phyloP scores from a whole-genome alignment of 2,888 invertebrate genomes.

The Polydrusus pterygomalis region DNA sequence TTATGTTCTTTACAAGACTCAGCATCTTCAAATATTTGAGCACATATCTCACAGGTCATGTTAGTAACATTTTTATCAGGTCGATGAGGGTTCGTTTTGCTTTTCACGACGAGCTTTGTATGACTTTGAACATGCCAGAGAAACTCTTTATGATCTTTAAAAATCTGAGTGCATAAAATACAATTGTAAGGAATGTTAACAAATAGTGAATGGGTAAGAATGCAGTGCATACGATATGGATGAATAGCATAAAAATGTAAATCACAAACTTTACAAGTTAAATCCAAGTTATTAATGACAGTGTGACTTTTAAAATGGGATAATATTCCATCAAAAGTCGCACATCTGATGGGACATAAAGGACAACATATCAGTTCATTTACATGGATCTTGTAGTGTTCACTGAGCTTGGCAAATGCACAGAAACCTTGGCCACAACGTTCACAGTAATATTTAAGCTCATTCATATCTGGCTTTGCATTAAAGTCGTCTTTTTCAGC shows the following conservation, averaged over 20 bases:
- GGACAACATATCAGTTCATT: constrained; percentile 12
- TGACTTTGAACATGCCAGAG: constrained; percentile 45
- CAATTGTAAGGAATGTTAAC: constrained; percentile 38
- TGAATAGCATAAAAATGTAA: constrained; percentile 25
- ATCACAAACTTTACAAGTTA: constrained; percentile 16
- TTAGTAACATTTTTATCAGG: constrained; percentile 28
- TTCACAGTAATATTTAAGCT: constrained; percentile 25
- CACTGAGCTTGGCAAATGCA: not conserved
- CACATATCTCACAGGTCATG: constrained; percentile 41
- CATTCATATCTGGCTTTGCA: not conserved
- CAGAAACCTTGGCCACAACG: constrained; percentile 21
- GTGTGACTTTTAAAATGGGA: constrained; percentile 31
- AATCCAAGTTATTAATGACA: constrained; percentile 19
- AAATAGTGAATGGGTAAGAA: constrained; percentile 28
- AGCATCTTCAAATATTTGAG: constrained; percentile 24
- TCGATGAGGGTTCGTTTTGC: constrained; percentile 8
- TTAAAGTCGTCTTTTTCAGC: not conserved
- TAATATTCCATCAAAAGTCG: constrained; percentile 14
- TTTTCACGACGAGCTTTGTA: constrained; percentile 11
- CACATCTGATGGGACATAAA: constrained; percentile 5
- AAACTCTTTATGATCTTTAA: constrained; percentile 40
- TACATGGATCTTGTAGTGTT: constrained; percentile 19
- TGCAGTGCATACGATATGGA: constrained; percentile 38
- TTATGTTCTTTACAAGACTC: constrained; percentile 31
- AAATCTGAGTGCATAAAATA: constrained; percentile 31